phyloP scores from a whole-genome alignment of 2,797 vertebrate species.

The Chelonia mydas region DNA sequence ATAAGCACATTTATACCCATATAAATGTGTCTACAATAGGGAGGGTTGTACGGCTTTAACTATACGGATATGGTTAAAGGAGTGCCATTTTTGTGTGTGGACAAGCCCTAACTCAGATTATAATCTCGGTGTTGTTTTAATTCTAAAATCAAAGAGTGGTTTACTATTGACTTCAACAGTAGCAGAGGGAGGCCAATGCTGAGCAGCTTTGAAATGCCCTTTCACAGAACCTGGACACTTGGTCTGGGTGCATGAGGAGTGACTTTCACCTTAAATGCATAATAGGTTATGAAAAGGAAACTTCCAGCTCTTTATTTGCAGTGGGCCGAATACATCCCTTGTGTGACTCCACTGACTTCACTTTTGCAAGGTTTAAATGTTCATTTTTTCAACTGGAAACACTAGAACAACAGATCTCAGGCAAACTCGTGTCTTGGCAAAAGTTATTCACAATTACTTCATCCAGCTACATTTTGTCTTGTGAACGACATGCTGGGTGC shows the following conservation, averaged over 20 bases:
- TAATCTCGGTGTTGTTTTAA: neutral
- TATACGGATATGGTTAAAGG: neutral
- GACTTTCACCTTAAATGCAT: neutral
- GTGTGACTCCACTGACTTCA: neutral
- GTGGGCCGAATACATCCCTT: neutral
- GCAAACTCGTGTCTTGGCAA: neutral
- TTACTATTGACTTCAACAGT: neutral
- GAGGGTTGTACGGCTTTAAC: neutral
- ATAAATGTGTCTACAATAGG: neutral
- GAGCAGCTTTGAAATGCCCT: neutral
- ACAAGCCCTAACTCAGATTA: neutral
- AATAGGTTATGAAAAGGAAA: neutral
- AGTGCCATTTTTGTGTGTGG: neutral
- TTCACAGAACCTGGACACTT: neutral
- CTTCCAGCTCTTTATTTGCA: neutral
- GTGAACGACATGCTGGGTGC: neutral
- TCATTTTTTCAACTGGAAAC: neutral
- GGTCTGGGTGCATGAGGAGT: neutral
- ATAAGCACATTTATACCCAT: neutral
- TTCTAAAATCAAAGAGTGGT: neutral
- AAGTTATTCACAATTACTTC: neutral
- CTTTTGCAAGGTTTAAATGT: neutral
- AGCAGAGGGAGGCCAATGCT: neutral
- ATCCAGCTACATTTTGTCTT: neutral
- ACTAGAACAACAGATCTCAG: neutral